Conservation (phyloP, 2,113 vertebrate species). For the Aplodontia rufa region DNA sequence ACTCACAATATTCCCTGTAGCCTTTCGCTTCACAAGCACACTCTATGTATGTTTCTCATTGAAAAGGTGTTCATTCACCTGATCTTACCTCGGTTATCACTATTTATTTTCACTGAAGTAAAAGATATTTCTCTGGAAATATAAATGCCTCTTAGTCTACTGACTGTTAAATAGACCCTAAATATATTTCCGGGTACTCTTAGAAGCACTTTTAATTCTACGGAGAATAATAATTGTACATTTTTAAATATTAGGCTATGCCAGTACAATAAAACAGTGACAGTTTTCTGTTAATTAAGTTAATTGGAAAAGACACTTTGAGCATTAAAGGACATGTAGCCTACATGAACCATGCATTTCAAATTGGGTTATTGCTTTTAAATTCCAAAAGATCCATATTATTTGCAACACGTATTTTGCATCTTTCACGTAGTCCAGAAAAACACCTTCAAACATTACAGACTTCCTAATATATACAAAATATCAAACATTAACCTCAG, state of each 20-base stretch:
- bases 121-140: background rate
- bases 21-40: background rate
- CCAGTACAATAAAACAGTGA: background rate
- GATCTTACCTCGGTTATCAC: background rate
- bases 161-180: background rate
- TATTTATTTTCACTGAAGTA: background rate
- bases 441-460: constrained; percentile 40
- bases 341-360: constrained; percentile 27
- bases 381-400: constrained; percentile 35
- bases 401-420: background rate
- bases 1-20: background rate
- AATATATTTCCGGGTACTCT: background rate
- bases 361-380: constrained; percentile 49
- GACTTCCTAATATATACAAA: background rate
- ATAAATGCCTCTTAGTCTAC: constrained; percentile 12
- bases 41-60: background rate
- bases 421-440: constrained; percentile 33
- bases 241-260: constrained; percentile 32
- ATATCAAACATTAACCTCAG: constrained; percentile 10
- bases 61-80: background rate
- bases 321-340: constrained; percentile 19
- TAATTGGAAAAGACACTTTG: constrained; percentile 60
- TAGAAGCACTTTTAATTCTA: background rate
- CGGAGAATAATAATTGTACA: constrained; percentile 8
- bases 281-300: constrained; percentile 69